Percentiles rank a stretch among this genome's conserved stretches.
phyloP scores from a whole-genome alignment of 2,797 vertebrate species.

The Limnodromus scolopaceus region DNA sequence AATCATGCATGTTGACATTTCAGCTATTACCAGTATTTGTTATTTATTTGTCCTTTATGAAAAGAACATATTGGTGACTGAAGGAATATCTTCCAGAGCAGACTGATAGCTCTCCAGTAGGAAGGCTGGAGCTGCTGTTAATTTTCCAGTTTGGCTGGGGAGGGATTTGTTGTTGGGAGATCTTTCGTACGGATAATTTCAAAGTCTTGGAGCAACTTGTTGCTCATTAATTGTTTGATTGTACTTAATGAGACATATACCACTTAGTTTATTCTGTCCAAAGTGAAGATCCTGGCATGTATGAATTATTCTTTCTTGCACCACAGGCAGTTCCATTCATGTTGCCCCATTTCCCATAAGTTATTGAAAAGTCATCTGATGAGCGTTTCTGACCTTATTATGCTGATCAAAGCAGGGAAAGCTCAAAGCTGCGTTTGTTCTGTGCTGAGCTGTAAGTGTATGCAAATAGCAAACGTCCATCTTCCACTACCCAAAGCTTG shows the following conservation, averaged over 20 bases:
- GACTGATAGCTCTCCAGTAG: background rate
- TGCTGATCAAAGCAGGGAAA: background rate
- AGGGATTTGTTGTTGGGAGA: background rate
- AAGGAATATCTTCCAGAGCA: background rate
- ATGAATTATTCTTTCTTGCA: background rate
- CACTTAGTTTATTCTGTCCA: background rate
- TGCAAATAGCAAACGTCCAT: background rate
- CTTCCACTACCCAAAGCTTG: background rate
- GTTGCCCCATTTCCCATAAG: background rate
- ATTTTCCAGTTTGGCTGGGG: background rate
- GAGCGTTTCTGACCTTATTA: background rate
- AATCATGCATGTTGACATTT: slow-evolving; percentile 50
- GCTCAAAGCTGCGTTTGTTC: slow-evolving; percentile 5
- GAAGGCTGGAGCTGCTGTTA: background rate
- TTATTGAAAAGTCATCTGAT: slow-evolving; percentile 5
- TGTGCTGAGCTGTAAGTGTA: background rate
- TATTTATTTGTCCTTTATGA: slow-evolving; percentile 22
- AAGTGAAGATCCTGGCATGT: background rate
- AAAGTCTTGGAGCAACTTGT: background rate
- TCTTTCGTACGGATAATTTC: fast-evolving
- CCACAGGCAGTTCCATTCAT: background rate
- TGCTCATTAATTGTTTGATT: background rate
- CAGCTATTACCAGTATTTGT: background rate
- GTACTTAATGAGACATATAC: background rate
- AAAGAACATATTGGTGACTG: background rate